Base-by-base conservation (phyloP, 2,113 vertebrate genomes). In the Atractosteus spatula region DNA sequence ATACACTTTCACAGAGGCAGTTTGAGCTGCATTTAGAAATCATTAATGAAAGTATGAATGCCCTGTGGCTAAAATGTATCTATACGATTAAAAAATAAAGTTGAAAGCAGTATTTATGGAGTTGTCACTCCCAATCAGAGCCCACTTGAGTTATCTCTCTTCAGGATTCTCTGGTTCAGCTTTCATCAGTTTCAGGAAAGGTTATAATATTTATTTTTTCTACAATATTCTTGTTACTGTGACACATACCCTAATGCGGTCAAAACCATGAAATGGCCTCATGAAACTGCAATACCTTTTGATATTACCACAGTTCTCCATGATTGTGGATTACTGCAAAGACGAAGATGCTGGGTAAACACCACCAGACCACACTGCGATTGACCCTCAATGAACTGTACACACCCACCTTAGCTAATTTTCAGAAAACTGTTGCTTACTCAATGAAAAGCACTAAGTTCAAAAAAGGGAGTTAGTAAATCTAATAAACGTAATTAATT, bases 251-350 rank as follows among this genome's bases (percentile, higher is more conserved):
- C 5, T 5, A 2, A 78, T 82, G 70, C 78, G 75, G 68, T 79
- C 70, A 72, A 68, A 29, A 74, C 76, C 77, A 75, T 84, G 73
- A 80, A 82, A 80, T 76, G 62, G 72, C 70, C 64, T 55, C 8
- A 12, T 51, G 29, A 29, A 29, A 29, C 29, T 29, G 1, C 29
- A 29, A 29, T 29, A 29, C 29, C 29, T 29, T 2, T 29, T 29
- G 29, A 29, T 29, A 29, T 29, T 29, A 29, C 29, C 29, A 29
- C 29, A 51, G 47, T 7, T 51, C 47, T 51, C 47, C 10, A 5
- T 51, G 47, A 51, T 51, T 5, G 47, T 51, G 47, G 47, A 51
- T 51, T 0, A 51, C 10, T 51, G 47, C 5, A 51, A 51, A 51
- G 5, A 10, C 1, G 47, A 29, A 29, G 29, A 29, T 29, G 29